Evolutionary conservation across 2,797 vertebrate genomes (phyloP).

Genomic region (Leuciscus waleckii): DNA sequence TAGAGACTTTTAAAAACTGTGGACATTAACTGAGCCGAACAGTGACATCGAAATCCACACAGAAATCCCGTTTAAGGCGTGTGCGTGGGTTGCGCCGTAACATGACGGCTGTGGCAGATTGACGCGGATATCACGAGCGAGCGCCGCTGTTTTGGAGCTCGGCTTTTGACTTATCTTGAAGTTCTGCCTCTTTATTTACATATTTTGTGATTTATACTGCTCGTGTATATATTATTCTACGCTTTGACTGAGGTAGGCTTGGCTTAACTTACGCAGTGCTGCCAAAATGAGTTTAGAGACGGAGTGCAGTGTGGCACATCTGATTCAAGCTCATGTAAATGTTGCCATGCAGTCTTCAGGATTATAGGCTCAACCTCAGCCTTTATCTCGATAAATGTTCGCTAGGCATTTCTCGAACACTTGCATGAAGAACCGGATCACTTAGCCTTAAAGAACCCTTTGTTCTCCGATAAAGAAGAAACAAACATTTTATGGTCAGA

Average conservation of each 20-base stretch:
- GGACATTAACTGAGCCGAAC: neutral
- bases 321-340: conserved; percentile 56
- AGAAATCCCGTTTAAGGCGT: conserved; percentile 47
- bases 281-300: conserved; percentile 72
- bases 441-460: conserved; percentile 16
- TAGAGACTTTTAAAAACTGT: neutral
- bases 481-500: conserved; percentile 27
- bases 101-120: conserved; percentile 50
- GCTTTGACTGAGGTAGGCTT: conserved; percentile 1
- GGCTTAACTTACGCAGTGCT: conserved; percentile 63
- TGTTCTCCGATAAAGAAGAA: conserved; percentile 27
- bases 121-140: conserved; percentile 55
- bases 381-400: conserved; percentile 33
- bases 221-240: neutral
- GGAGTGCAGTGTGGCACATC: conserved; percentile 67
- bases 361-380: conserved; percentile 40
- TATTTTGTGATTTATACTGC: neutral
- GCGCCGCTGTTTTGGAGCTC: conserved; percentile 36
- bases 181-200: conserved; percentile 1
- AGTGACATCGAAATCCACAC: conserved; percentile 14
- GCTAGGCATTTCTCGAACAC: conserved; percentile 46
- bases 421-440: conserved; percentile 40
- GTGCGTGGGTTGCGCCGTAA: conserved; percentile 55
- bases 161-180: conserved; percentile 11
- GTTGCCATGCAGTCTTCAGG: conserved; percentile 43